Evolutionary conservation across 2,888 invertebrate species (phyloP), one percentile per base, ranked within the genome.

Genomic region (Drosophila algonquin): DNA sequence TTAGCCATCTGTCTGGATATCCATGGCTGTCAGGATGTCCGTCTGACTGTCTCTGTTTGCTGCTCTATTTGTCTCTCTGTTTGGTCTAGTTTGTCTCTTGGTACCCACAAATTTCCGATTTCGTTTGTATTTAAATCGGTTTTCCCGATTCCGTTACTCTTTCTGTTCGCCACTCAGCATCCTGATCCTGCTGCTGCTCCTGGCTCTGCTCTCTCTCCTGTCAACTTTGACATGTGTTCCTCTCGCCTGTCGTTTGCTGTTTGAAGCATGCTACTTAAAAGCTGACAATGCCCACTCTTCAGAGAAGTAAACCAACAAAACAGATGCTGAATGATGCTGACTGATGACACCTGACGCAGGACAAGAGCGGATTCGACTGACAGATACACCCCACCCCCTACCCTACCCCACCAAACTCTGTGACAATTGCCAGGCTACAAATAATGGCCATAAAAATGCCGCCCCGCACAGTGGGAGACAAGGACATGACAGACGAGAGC

Each of bases 151-250:
- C 46, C 32, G 46, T 55, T 61, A 40, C 40, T 56, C 51, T 44
- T 61, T 32, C 40, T 56, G 53, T 68, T 53, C 58, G 52, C 47
- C 7, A 27, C 48, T 67, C 51, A 50, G 58, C 58, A 55, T 65
- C 16, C 46, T 27, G 48, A 53, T 55, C 16, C 50, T 54, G 54
- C 30, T 58, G 1, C 21, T 21, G 21, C 21, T 21, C 21, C 44
- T 3, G 21, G 0, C 24, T 32, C 32, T 56, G 55, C 61, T 55
- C 59, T 54, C 45, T 51, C 45, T n/a, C 52, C 52, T 77, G 80
- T 79, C 78, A 79, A 61, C 87, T 79, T 68, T 80, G 89, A 89
- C 88, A 81, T 89, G 72, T 85, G 74, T 63, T 48, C 52, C 52
- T 40, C 47, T 32, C 47, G 18, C 30, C 47, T 76, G 69, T 70